These are phyloP conservation scores for Iguana delicatissima DNA, from an alignment of 2,797 vertebrate species.

Conservation along the genomic window DNA sequence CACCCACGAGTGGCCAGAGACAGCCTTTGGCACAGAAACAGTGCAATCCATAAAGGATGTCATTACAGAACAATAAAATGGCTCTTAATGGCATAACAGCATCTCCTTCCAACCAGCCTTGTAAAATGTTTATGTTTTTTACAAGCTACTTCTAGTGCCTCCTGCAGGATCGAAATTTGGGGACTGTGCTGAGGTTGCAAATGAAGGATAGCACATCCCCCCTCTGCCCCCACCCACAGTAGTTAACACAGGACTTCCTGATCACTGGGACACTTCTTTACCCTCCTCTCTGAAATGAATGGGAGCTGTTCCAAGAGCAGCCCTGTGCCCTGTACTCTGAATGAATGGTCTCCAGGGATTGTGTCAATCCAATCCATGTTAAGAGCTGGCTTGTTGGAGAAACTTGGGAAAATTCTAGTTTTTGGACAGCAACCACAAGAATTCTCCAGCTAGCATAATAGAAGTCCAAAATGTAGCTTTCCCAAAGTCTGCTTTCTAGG, in stretches of 20 bases:
- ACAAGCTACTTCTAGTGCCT: not conserved
- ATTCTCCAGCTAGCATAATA: no score
- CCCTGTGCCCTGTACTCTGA: no score
- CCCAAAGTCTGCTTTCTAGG: no score
- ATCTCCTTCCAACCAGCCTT: not conserved
- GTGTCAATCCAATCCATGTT: no score
- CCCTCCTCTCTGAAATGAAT: not conserved
- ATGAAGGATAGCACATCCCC: no score
- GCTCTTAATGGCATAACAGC: slow-evolving; percentile 2
- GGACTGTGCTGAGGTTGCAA: not conserved
- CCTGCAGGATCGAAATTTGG: not conserved
- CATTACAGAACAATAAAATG: slow-evolving; percentile 18
- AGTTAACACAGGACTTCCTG: not conserved
- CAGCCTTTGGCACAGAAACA: not conserved
- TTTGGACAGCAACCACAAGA: no score
- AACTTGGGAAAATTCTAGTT: not conserved
- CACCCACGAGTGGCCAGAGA: not conserved
- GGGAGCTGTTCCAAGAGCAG: not conserved
- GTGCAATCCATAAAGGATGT: not conserved
- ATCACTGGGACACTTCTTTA: not conserved
- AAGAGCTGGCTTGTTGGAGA: not conserved
- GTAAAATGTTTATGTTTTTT: not conserved
- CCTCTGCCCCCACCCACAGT: no score
- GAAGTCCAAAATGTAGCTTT: no score
- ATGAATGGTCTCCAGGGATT: not conserved